phyloP scores from a whole-genome alignment of 1,140 invertebrate species.

The Drosophila erecta region DNA sequence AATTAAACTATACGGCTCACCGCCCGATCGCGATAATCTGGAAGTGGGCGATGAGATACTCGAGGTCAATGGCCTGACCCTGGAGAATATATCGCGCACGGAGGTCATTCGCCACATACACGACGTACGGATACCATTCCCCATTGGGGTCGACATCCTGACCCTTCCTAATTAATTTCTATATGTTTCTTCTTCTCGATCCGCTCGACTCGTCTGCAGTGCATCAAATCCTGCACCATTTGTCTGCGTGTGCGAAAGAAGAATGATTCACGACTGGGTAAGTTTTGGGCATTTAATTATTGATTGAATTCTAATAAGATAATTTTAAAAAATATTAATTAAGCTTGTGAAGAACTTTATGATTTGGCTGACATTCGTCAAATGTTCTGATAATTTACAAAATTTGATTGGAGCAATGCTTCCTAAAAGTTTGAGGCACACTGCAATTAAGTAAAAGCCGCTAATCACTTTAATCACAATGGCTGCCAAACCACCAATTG shows the following conservation, averaged over 20 bases:
- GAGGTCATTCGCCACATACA: slow-evolving; percentile 97
- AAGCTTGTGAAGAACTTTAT: no score
- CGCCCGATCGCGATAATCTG: slow-evolving; percentile 95
- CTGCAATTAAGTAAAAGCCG: background rate
- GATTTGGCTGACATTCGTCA: no score
- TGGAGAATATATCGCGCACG: slow-evolving; percentile 94
- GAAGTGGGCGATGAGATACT: slow-evolving; percentile 98
- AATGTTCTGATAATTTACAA: no score
- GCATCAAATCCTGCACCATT: slow-evolving; percentile 97
- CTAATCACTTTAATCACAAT: background rate
- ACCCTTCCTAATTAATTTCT: background rate
- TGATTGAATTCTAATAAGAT: background rate
- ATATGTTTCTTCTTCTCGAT: background rate
- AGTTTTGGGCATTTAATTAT: slow-evolving; percentile 85
- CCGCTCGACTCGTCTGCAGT: slow-evolving; percentile 87
- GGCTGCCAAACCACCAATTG: slow-evolving; percentile 1
- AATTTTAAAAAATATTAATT: no score
- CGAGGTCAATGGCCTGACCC: slow-evolving; percentile 95
- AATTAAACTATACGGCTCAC: slow-evolving; percentile 98
- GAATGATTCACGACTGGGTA: slow-evolving; percentile 93
- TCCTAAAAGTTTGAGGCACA: slow-evolving; percentile 2
- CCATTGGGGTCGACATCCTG: no score
- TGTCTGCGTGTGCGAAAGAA: slow-evolving; percentile 95
- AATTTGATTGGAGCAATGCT: background rate
- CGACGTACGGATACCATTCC: slow-evolving; percentile 88